These are phyloP conservation scores for Ophion slaviceki DNA, from an alignment of 2,888 invertebrate species.

Conservation along the genomic window DNA sequence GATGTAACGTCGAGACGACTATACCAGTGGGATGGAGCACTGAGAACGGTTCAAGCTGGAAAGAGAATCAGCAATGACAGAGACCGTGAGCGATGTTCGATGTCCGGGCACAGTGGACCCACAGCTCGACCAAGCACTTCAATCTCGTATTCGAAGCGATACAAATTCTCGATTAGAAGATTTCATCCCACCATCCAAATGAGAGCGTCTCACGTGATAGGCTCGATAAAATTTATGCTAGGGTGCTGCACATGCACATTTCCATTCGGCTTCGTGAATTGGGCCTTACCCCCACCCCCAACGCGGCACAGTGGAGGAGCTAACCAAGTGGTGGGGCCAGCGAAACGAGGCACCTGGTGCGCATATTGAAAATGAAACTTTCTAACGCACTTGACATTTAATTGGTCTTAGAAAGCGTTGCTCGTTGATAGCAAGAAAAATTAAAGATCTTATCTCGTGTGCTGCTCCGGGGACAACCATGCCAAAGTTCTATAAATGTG, in stretches of 20 bases:
- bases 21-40: neutral
- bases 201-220: slow-evolving; percentile 15
- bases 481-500: slow-evolving; percentile 41
- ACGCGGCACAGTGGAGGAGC: too few relatives aligned
- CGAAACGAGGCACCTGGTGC: neutral
- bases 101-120: slow-evolving; percentile 23
- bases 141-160: slow-evolving; percentile 50
- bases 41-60: slow-evolving; percentile 27
- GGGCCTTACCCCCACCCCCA: neutral
- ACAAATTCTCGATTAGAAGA: slow-evolving; percentile 11
- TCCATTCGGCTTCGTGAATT: slow-evolving; percentile 33
- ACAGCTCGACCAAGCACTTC: slow-evolving; percentile 44
- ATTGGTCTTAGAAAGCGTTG: neutral
- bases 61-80: slow-evolving; percentile 33
- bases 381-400: neutral
- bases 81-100: slow-evolving; percentile 26
- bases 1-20: slow-evolving; percentile 38
- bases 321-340: too few relatives aligned
- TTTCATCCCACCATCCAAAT: slow-evolving; percentile 12
- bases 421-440: neutral
- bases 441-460: neutral
- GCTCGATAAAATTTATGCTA: slow-evolving; percentile 33
- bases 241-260: slow-evolving; percentile 17
- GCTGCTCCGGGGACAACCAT: neutral
- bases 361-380: neutral